Conservation (phyloP, 2,113 vertebrate genomes). For the Gallinago undulata region DNA sequence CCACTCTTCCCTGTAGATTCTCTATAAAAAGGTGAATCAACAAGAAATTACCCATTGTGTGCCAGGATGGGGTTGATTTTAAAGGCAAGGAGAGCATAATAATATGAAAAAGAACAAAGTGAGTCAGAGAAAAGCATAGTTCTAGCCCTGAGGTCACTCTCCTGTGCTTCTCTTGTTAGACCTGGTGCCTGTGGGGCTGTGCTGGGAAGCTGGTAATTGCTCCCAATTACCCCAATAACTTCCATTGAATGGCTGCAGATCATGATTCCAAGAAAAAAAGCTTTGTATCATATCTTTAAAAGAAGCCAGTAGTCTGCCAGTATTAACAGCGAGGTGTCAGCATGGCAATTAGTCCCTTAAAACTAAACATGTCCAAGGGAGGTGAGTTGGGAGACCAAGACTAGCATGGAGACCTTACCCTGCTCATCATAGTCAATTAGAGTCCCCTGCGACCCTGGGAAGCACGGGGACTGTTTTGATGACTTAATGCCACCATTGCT, state of each 20-base stretch:
- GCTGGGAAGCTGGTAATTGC: background rate
- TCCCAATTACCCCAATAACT: background rate
- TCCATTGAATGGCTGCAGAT: background rate
- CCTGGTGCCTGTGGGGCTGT: rapidly evolving
- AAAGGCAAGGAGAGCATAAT: background rate
- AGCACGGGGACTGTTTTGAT: background rate
- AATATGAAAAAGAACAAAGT: background rate
- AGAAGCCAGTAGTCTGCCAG: background rate
- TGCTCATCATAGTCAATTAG: background rate
- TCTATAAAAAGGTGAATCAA: background rate
- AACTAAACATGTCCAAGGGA: background rate
- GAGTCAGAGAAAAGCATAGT: background rate
- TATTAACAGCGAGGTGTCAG: background rate
- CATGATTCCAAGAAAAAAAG: background rate
- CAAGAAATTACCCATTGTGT: background rate
- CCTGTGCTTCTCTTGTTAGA: background rate
- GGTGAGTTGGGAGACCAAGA: background rate
- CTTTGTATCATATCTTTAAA: background rate
- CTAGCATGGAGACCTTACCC: rapidly evolving
- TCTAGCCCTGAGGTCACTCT: background rate
- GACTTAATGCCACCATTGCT: background rate
- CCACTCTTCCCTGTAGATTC: background rate
- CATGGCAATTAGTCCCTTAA: background rate
- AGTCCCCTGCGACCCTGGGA: background rate
- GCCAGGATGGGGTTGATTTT: background rate